A percentile compares a stretch with the other conserved stretches of the same genome.
phyloP scores from a whole-genome alignment of 1,140 invertebrate species.

The Pararge aegeria region DNA sequence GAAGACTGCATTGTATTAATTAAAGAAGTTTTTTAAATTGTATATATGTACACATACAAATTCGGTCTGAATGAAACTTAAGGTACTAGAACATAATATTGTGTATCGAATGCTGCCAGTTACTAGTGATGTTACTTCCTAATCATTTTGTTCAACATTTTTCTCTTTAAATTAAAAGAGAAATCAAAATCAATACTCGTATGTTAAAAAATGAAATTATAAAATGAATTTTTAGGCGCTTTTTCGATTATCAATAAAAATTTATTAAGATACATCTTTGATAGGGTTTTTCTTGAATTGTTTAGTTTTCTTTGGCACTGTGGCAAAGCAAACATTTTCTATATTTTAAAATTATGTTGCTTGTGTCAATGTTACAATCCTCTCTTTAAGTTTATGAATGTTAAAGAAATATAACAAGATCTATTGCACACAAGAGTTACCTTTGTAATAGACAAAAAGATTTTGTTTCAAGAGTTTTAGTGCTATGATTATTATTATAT shows the following conservation, averaged over 20 bases:
- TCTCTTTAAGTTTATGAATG: constrained; percentile 30
- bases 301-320: constrained; percentile 21
- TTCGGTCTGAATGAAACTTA: background rate
- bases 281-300: constrained; percentile 33
- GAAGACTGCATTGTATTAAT: constrained; percentile 39
- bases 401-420: constrained; percentile 23
- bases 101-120: background rate
- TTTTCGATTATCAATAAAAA: constrained; percentile 35
- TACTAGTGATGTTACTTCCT: too few relatives aligned
- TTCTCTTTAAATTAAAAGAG: background rate
- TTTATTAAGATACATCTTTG: constrained; percentile 46
- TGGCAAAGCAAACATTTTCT: constrained; percentile 8
- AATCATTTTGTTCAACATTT: background rate
- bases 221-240: constrained; percentile 32
- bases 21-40: constrained; percentile 16
- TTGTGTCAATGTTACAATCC: constrained; percentile 15
- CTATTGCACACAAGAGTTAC: constrained; percentile 22
- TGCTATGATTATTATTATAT: constrained; percentile 5
- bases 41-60: constrained; percentile 1
- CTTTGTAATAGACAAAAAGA: constrained; percentile 21
- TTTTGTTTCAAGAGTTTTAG: constrained; percentile 6
- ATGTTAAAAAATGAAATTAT: constrained; percentile 24
- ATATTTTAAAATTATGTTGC: constrained; percentile 1
- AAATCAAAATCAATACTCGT: constrained; percentile 17
- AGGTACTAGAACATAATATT: background rate